These are phyloP conservation scores for Pluvianellus socialis DNA, from an alignment of 2,113 vertebrate species.

Conservation along the genomic window DNA sequence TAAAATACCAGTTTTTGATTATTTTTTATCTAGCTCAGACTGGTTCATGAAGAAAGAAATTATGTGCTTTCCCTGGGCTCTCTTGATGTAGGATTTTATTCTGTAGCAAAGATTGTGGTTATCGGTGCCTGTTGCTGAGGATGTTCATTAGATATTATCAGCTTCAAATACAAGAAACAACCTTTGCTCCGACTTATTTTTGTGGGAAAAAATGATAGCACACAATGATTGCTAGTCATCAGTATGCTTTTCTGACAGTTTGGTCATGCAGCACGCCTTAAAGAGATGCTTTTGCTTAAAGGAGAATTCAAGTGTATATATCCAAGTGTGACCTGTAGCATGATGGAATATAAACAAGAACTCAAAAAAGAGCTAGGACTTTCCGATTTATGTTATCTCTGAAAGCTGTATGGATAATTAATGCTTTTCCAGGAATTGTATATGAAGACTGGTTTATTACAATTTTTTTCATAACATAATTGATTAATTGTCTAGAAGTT, in stretches of 20 bases:
- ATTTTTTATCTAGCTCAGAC: background rate
- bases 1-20: background rate
- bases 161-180: background rate
- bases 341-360: background rate
- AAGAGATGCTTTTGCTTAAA: background rate
- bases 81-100: slow-evolving; percentile 5
- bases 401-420: background rate
- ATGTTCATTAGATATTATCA: background rate
- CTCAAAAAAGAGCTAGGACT: background rate
- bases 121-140: background rate
- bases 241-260: background rate
- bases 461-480: background rate
- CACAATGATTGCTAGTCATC: background rate
- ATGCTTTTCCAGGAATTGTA: background rate
- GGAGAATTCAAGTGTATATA: background rate
- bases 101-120: background rate
- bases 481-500: background rate
- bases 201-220: background rate
- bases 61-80: background rate
- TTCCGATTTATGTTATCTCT: background rate
- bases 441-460: background rate
- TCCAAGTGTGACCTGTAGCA: background rate
- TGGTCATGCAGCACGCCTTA: background rate
- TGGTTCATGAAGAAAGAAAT: background rate
- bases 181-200: slow-evolving; percentile 18